A percentile compares a stretch with the other conserved stretches of the same genome.
Conservation (phyloP, 1,140 invertebrate species). For the Drosophila ficusphila region DNA sequence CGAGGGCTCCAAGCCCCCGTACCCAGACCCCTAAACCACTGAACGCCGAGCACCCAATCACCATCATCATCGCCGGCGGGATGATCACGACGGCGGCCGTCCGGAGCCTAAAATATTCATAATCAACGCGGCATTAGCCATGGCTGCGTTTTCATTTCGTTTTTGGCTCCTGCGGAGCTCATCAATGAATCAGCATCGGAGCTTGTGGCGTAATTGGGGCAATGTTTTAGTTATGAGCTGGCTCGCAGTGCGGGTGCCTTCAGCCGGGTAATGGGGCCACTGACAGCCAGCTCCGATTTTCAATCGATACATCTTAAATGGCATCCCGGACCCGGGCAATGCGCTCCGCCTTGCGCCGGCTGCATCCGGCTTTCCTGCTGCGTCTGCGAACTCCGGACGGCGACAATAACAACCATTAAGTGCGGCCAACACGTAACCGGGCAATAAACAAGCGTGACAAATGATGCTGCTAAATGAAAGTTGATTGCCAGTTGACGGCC, state of each 20-base stretch:
- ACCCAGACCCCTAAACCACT: slow-evolving; percentile 14
- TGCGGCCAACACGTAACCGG: slow-evolving; percentile 75
- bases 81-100: slow-evolving; percentile 26
- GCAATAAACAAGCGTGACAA: slow-evolving; percentile 82
- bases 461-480: slow-evolving; percentile 82
- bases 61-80: slow-evolving; percentile 26
- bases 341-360: slow-evolving; percentile 4
- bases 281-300: slow-evolving; percentile 1
- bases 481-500: slow-evolving; percentile 80
- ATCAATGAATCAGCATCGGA: slow-evolving; percentile 52
- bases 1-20: background rate
- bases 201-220: slow-evolving; percentile 49
- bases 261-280: background rate
- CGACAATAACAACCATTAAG: slow-evolving; percentile 79
- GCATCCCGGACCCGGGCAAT: slow-evolving; percentile 14
- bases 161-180: slow-evolving; percentile 34
- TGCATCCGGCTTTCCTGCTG: slow-evolving; percentile 4
- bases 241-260: background rate
- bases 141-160: slow-evolving; percentile 47
- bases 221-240: slow-evolving; percentile 58
- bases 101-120: slow-evolving; percentile 70
- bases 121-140: slow-evolving; percentile 75
- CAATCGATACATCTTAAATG: slow-evolving; percentile 37
- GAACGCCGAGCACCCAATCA: slow-evolving; percentile 13
- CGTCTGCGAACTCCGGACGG: background rate